These are phyloP conservation scores for Myrmophylax atrothorax DNA, from an alignment of 2,113 vertebrate species.

Conservation along the genomic window DNA sequence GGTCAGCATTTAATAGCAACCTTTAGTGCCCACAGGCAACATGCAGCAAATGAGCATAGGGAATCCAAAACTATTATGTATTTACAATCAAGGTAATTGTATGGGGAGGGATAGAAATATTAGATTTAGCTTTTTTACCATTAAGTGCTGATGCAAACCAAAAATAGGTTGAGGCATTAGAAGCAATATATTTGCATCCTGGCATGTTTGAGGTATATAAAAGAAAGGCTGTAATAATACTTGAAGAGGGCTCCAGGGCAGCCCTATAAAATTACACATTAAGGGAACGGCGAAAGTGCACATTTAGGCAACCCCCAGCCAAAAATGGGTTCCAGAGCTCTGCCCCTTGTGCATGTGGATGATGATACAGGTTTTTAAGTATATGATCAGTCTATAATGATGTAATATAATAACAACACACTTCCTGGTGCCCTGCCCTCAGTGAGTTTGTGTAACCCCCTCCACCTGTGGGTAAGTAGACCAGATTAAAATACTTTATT, in stretches of 20 bases:
- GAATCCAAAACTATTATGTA: background rate
- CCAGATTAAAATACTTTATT: background rate
- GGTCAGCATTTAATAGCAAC: background rate
- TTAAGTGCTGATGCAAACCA: constrained; percentile 5
- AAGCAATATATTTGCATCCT: background rate
- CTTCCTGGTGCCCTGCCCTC: background rate
- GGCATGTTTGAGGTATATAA: background rate
- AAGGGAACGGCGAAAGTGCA: background rate
- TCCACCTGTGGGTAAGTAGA: background rate
- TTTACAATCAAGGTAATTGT: constrained; percentile 4
- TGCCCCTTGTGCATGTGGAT: background rate
- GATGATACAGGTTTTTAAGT: constrained; percentile 16
- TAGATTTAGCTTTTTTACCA: background rate
- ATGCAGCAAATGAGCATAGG: background rate
- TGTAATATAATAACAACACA: background rate
- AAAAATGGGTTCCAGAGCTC: background rate
- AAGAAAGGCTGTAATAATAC: background rate
- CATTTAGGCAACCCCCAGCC: background rate
- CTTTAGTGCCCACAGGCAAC: background rate
- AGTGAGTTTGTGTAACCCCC: background rate
- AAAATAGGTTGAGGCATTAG: background rate
- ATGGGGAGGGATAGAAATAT: background rate
- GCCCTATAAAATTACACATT: background rate
- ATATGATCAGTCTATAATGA: background rate
- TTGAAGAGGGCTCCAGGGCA: constrained; percentile 11